phyloP scores from a whole-genome alignment of 2,888 invertebrate genomes.

The Pomacea canaliculata region DNA sequence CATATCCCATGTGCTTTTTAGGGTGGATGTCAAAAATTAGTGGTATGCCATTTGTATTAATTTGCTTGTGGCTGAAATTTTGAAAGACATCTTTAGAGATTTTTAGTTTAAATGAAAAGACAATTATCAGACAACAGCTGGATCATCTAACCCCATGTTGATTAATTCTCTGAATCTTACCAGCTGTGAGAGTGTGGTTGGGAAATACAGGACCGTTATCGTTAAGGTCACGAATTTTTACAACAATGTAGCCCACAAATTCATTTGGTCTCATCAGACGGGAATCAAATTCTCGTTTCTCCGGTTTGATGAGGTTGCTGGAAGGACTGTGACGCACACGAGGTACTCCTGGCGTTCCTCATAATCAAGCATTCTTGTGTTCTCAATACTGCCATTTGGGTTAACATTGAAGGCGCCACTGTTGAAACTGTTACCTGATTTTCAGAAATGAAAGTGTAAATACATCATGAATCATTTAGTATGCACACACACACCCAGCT shows the following conservation, averaged over 20 bases:
- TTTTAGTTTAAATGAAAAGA: too few relatives aligned
- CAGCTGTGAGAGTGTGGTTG: constrained; percentile 9
- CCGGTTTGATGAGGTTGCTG: constrained; percentile 73
- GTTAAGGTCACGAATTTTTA: constrained; percentile 48
- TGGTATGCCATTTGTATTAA: too few relatives aligned
- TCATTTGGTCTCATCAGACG: constrained; percentile 19
- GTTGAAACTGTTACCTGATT: constrained; percentile 14
- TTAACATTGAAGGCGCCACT: constrained; percentile 19
- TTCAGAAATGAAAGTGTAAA: too few relatives aligned
- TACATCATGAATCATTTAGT: too few relatives aligned
- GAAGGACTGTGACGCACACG: constrained; percentile 82
- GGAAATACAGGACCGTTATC: constrained; percentile 53
- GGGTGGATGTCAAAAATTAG: too few relatives aligned
- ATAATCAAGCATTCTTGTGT: constrained; percentile 77
- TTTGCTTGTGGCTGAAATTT: too few relatives aligned
- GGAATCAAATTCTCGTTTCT: constrained; percentile 34
- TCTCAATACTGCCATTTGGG: constrained; percentile 38
- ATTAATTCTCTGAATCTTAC: constrained; percentile 22
- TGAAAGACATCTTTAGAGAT: too few relatives aligned
- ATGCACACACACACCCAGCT: too few relatives aligned
- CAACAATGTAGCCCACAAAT: constrained; percentile 41
- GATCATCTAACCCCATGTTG: too few relatives aligned
- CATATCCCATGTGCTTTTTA: too few relatives aligned
- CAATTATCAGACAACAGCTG: too few relatives aligned
- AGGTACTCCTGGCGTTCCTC: constrained; percentile 80